Percentiles rank a stretch among this genome's conserved stretches.
Conservation (phyloP, 2,888 invertebrate species). For the Tupiocoris notatus region DNA sequence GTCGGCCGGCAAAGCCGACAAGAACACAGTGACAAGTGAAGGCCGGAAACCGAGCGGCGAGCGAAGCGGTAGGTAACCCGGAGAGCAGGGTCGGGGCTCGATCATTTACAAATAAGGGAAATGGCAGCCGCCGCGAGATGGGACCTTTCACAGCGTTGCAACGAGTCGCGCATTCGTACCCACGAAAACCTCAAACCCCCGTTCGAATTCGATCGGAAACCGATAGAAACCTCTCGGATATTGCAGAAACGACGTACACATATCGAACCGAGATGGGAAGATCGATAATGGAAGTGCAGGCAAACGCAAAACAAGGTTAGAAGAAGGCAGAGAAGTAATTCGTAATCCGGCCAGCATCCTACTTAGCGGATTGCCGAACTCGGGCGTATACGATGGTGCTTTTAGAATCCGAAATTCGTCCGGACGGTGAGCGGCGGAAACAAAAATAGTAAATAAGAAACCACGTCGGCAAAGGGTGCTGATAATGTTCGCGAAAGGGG, state of each 20-base stretch:
- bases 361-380: constrained; percentile 24
- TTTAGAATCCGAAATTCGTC: not conserved
- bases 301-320: constrained; percentile 37
- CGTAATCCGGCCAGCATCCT: constrained; percentile 27
- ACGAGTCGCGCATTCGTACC: constrained; percentile 23
- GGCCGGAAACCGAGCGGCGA: constrained; percentile 2
- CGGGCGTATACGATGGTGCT: constrained; percentile 21
- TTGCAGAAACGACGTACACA: not conserved
- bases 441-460: not conserved
- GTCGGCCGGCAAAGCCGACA: not conserved
- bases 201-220: not conserved
- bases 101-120: constrained; percentile 36
- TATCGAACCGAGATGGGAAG: not conserved
- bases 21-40: constrained; percentile 1
- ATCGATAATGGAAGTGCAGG: constrained; percentile 35
- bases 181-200: not conserved
- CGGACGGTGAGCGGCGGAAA: not conserved
- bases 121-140: constrained; percentile 30
- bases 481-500: not conserved
- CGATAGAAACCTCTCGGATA: not conserved
- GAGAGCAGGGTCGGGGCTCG: constrained; percentile 14
- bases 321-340: constrained; percentile 22
- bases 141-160: constrained; percentile 7
- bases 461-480: not conserved
- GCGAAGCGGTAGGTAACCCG: constrained; percentile 10